Conservation (phyloP, 1,140 invertebrate species). For the Babylonia areolata region DNA sequence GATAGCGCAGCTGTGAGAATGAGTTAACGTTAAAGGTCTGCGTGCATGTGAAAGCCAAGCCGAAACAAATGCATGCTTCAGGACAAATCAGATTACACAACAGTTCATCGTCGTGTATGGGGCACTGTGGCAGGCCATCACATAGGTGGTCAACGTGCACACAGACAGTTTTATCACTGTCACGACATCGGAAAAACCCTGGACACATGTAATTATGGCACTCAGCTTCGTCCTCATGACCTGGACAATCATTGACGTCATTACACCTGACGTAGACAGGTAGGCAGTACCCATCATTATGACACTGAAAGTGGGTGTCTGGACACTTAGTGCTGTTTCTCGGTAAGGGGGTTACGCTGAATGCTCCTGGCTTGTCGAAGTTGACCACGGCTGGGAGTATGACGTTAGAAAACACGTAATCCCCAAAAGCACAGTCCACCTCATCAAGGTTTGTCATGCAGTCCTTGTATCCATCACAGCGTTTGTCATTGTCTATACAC, state of each 20-base stretch:
- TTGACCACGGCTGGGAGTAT: not conserved
- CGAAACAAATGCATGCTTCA: not conserved
- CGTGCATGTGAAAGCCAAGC: slow-evolving; percentile 4
- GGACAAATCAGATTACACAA: slow-evolving; percentile 14
- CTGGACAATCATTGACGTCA: slow-evolving; percentile 17
- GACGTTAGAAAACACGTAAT: no score
- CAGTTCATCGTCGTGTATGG: slow-evolving; percentile 22
- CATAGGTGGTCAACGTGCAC: slow-evolving; percentile 25
- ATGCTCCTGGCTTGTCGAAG: not conserved
- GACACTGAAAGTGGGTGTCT: slow-evolving; percentile 13
- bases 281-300: slow-evolving; percentile 14
- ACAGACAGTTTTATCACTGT: not conserved
- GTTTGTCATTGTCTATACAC: no score
- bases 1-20: slow-evolving; percentile 1
- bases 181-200: slow-evolving; percentile 19
- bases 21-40: not conserved
- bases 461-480: no score
- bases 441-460: no score
- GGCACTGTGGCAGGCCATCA: slow-evolving; percentile 32
- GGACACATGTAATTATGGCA: not conserved
- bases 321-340: not conserved
- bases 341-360: not conserved
- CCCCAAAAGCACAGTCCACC: no score
- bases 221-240: not conserved
- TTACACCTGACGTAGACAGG: slow-evolving; percentile 31